phyloP scores from a whole-genome alignment of 2,888 invertebrate genomes.

The Cyaniris semiargus region DNA sequence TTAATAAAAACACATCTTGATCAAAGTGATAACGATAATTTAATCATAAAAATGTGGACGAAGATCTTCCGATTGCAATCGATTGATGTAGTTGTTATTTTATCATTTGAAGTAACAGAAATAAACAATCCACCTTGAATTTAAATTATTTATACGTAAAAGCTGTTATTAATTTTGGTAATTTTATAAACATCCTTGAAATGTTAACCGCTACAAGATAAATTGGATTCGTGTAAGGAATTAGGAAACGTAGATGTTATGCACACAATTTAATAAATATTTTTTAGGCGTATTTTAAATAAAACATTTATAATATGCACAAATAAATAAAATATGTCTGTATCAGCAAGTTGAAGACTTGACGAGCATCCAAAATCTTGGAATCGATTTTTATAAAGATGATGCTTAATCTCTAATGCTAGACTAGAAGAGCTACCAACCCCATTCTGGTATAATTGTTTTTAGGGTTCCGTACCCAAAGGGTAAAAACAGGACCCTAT shows the following conservation, averaged over 20 bases:
- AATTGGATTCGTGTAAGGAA: slow-evolving; percentile 10
- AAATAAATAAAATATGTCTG: too few relatives aligned
- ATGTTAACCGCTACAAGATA: neutral
- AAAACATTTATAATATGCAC: neutral
- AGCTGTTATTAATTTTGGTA: neutral
- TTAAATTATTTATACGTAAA: neutral
- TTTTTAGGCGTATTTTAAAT: neutral
- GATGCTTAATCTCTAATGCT: too few relatives aligned
- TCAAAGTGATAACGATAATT: too few relatives aligned
- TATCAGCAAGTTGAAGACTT: too few relatives aligned
- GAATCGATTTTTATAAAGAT: too few relatives aligned
- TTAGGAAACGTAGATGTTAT: neutral
- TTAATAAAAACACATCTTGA: neutral
- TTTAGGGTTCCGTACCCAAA: too few relatives aligned
- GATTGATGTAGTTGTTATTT: neutral
- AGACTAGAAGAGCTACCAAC: too few relatives aligned
- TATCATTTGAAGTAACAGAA: neutral
- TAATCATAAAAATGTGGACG: neutral
- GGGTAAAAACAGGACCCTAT: too few relatives aligned
- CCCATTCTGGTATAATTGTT: too few relatives aligned
- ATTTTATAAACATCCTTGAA: slow-evolving; percentile 9
- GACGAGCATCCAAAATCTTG: too few relatives aligned
- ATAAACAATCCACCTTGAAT: neutral
- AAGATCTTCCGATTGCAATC: neutral
- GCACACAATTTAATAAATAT: neutral